Conservation (phyloP, 2,888 invertebrate species). For the Asteroscopus sphinx region DNA sequence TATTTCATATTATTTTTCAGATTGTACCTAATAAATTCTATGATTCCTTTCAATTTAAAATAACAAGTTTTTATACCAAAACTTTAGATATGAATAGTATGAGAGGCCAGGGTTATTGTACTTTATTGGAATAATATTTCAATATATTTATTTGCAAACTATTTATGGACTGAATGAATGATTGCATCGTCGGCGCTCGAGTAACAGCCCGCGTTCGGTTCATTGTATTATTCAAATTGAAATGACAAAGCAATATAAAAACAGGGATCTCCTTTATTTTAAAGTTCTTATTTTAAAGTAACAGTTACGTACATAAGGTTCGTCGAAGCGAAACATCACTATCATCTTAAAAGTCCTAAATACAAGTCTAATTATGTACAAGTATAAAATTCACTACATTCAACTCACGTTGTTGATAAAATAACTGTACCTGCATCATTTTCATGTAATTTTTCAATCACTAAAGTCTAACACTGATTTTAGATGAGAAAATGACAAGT, state of each 20-base stretch:
- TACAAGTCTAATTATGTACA: constrained; percentile 84
- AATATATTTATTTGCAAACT: constrained; percentile 45
- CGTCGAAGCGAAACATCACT: constrained; percentile 84
- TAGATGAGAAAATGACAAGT: constrained; percentile 72
- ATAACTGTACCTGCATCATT: constrained; percentile 73
- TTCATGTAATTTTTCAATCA: constrained; percentile 73
- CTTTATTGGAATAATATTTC: constrained; percentile 45
- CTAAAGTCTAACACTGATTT: constrained; percentile 84
- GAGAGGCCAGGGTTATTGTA: constrained; percentile 35
- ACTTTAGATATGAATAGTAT: constrained; percentile 35
- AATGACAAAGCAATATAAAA: constrained; percentile 66
- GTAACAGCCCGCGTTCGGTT: constrained; percentile 10
- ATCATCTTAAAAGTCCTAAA: constrained; percentile 77
- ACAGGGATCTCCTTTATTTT: constrained; percentile 81
- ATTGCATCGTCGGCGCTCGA: constrained; percentile 18
- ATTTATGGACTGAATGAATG: constrained; percentile 40
- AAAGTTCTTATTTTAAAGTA: constrained; percentile 77
- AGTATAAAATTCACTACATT: constrained; percentile 86
- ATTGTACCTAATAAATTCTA: constrained; percentile 18
- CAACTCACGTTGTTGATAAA: constrained; percentile 75
- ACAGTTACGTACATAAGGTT: constrained; percentile 85
- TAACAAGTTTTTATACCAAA: constrained; percentile 44
- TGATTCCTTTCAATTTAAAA: constrained; percentile 22
- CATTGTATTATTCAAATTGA: constrained; percentile 15
- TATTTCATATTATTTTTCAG: neutral